Conservation (phyloP, 2,797 vertebrate species). For the Dromococcyx pavoninus region DNA sequence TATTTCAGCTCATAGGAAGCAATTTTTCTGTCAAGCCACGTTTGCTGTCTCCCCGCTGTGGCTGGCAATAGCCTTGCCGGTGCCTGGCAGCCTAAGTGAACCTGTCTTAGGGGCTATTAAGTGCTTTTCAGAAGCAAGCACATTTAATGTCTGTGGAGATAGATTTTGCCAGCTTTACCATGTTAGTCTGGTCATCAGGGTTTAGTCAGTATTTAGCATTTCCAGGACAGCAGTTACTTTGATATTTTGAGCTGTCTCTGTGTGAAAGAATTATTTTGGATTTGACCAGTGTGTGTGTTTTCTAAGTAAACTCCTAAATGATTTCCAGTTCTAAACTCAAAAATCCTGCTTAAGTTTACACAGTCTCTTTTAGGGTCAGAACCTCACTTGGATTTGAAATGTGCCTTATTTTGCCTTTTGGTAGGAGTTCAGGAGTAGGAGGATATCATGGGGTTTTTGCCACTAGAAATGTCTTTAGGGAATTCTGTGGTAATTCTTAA, state of each 20-base stretch:
- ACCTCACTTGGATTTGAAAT: not conserved
- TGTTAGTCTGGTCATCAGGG: conserved; percentile 9
- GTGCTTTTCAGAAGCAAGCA: conserved; percentile 11
- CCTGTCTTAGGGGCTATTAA: conserved; percentile 27
- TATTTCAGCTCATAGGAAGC: not conserved
- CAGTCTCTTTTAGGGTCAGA: not conserved
- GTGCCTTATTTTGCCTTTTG: not conserved
- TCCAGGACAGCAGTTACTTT: conserved; percentile 8
- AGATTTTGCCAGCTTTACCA: conserved; percentile 52
- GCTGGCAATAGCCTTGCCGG: not conserved
- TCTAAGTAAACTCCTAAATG: not conserved
- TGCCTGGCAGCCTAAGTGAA: not conserved
- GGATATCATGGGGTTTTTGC: not conserved
- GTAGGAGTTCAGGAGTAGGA: not conserved
- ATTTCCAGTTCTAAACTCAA: not conserved
- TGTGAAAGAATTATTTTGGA: not conserved
- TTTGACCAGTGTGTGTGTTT: not conserved
- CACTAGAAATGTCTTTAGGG: not conserved
- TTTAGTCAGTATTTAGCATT: conserved; percentile 47
- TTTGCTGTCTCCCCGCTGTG: not conserved
- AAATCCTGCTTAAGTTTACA: not conserved
- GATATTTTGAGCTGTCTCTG: not conserved
- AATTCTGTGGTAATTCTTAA: not conserved
- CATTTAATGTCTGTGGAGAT: conserved; percentile 19
- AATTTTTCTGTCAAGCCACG: not conserved